Percentiles rank a stretch among this genome's conserved stretches.
Evolutionary conservation across 1,140 invertebrate species (phyloP).

Genomic region (Oreohelix idahoensis): DNA sequence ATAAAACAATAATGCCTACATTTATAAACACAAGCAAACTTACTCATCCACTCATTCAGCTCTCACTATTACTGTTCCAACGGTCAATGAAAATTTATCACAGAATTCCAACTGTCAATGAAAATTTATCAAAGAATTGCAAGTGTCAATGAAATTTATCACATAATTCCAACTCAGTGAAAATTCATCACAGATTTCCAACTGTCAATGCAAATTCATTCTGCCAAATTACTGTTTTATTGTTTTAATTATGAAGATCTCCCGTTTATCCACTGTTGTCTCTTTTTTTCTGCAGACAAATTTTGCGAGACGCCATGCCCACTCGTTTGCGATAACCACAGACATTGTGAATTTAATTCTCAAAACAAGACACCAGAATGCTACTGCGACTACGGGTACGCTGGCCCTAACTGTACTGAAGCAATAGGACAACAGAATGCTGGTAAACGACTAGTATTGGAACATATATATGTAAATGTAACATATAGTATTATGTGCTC

Average conservation of each 20-base stretch:
- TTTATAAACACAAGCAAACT: not conserved
- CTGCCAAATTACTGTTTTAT: too few species aligned
- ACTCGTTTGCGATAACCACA: not conserved
- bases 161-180: too few species aligned
- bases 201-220: not conserved
- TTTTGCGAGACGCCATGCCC: not conserved
- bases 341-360: not conserved
- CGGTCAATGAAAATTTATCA: too few species aligned
- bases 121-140: too few species aligned
- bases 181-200: too few species aligned
- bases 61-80: too few species aligned
- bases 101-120: too few species aligned
- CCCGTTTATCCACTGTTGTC: too few species aligned
- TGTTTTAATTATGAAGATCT: too few species aligned
- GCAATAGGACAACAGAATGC: not conserved
- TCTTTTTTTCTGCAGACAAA: not conserved
- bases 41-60: too few species aligned
- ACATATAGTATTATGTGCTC: not conserved
- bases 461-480: not conserved
- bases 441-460: too few species aligned
- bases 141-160: too few species aligned
- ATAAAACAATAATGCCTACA: not conserved
- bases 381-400: not conserved
- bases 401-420: not conserved
- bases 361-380: not conserved